Evolutionary conservation across 1,140 invertebrate species (phyloP).

Genomic region (Ceratina calcarata): DNA sequence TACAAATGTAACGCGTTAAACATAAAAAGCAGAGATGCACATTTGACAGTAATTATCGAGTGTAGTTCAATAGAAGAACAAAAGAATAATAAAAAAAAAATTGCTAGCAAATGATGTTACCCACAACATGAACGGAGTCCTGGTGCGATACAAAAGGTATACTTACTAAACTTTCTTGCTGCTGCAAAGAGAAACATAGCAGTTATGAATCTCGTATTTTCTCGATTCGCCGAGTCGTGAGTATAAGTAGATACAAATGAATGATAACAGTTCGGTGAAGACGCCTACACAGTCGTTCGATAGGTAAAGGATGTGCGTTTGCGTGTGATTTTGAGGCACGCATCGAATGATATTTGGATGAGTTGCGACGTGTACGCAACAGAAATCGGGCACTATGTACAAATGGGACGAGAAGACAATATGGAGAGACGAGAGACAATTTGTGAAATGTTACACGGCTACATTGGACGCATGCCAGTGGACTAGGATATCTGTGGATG

Average conservation of each 20-base stretch:
- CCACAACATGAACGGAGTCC: conserved; percentile 45
- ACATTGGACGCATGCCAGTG: conserved; percentile 69
- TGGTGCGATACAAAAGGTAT: conserved; percentile 70
- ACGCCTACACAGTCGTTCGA: conserved; percentile 33
- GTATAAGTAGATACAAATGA: conserved; percentile 11
- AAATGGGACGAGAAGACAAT: conserved; percentile 24
- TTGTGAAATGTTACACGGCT: conserved; percentile 52
- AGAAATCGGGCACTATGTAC: conserved; percentile 7
- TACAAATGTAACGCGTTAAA: conserved; percentile 3
- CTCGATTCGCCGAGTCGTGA: conserved; percentile 11
- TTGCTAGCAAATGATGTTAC: conserved; percentile 51
- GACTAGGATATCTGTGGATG: conserved; percentile 67
- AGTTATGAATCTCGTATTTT: conserved; percentile 53
- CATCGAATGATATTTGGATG: conserved; percentile 15
- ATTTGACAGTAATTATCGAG: not conserved
- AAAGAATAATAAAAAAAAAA: not conserved
- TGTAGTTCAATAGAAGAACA: not conserved
- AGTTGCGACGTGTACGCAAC: conserved; percentile 8
- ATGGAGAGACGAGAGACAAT: conserved; percentile 30
- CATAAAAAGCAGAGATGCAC: conserved; percentile 12
- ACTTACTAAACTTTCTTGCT: conserved; percentile 88
- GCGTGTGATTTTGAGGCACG: conserved; percentile 27
- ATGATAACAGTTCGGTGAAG: conserved; percentile 1
- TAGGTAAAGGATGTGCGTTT: conserved; percentile 21
- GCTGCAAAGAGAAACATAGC: conserved; percentile 84